phyloP scores from a whole-genome alignment of 1,140 invertebrate species.

The Cheumatopsyche charites region DNA sequence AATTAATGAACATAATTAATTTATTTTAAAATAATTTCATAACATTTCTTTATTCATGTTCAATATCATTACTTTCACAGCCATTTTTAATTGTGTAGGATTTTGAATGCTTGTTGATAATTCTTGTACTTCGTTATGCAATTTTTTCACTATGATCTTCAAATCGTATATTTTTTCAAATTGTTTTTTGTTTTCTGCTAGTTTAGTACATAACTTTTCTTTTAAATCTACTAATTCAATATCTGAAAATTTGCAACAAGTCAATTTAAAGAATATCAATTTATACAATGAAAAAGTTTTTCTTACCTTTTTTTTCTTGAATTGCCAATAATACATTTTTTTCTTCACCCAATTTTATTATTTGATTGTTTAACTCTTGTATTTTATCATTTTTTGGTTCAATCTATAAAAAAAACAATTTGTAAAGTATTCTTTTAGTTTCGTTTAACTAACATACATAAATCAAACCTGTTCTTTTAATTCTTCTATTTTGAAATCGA shows the following conservation, averaged over 20 bases:
- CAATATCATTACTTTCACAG: slow-evolving; percentile 65
- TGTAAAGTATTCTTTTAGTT: not conserved
- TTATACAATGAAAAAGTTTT: too few species aligned
- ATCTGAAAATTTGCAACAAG: slow-evolving; percentile 60
- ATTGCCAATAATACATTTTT: slow-evolving; percentile 52
- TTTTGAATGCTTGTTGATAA: slow-evolving; percentile 78
- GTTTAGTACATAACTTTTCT: slow-evolving; percentile 75
- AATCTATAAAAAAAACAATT: slow-evolving; percentile 57
- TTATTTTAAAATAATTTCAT: not conserved
- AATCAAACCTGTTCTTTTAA: slow-evolving; percentile 69
- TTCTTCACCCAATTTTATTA: slow-evolving; percentile 66
- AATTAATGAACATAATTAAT: not conserved
- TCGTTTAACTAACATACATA: not conserved
- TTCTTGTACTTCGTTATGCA: slow-evolving; percentile 80
- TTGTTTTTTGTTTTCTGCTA: slow-evolving; percentile 73
- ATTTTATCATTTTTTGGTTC: slow-evolving; percentile 73
- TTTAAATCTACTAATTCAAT: slow-evolving; percentile 74
- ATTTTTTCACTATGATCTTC: slow-evolving; percentile 72
- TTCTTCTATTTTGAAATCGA: slow-evolving; percentile 88
- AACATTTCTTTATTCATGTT: slow-evolving; percentile 6
- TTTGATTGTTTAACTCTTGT: slow-evolving; percentile 70
- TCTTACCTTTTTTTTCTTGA: slow-evolving; percentile 15
- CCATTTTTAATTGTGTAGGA: slow-evolving; percentile 75
- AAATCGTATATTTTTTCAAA: slow-evolving; percentile 66
- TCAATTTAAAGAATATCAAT: not conserved